Conservation (phyloP, 2,888 invertebrate species). For the Cataglyphis albicans region DNA sequence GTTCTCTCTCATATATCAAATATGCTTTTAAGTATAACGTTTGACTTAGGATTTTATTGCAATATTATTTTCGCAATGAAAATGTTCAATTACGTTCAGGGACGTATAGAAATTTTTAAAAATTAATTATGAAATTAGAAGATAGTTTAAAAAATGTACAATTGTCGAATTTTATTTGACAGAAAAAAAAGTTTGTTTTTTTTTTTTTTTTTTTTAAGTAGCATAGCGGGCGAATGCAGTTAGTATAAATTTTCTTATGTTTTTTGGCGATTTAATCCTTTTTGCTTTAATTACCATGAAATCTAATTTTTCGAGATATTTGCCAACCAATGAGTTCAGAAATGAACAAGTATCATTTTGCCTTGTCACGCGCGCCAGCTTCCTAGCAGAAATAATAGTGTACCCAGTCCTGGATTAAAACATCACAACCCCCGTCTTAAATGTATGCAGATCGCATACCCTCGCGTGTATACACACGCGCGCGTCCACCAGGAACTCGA, state of each 20-base stretch:
- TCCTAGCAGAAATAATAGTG: conserved; percentile 72
- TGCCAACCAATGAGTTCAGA: too few relatives aligned
- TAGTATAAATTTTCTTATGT: background rate
- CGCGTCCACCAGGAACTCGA: conserved; percentile 71
- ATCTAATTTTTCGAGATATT: conserved; percentile 5
- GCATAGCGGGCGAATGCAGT: background rate
- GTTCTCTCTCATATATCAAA: conserved; percentile 49
- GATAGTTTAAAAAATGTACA: background rate
- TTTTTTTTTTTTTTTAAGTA: background rate
- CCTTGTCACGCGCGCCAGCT: conserved; percentile 10
- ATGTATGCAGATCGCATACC: conserved; percentile 77
- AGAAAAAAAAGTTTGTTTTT: background rate
- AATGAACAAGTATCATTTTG: background rate
- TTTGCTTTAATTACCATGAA: background rate
- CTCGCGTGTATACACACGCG: conserved; percentile 60
- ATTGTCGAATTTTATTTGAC: background rate
- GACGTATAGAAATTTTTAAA: background rate
- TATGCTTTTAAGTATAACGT: conserved; percentile 37
- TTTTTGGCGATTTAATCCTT: background rate
- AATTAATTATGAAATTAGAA: background rate
- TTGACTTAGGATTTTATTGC: background rate
- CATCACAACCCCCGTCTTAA: conserved; percentile 76
- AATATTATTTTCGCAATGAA: background rate
- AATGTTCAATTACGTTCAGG: background rate
- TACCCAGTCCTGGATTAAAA: conserved; percentile 76